These are phyloP conservation scores for Melanogrammus aeglefinus DNA, from an alignment of 2,797 vertebrate genomes.

Conservation along the genomic window DNA sequence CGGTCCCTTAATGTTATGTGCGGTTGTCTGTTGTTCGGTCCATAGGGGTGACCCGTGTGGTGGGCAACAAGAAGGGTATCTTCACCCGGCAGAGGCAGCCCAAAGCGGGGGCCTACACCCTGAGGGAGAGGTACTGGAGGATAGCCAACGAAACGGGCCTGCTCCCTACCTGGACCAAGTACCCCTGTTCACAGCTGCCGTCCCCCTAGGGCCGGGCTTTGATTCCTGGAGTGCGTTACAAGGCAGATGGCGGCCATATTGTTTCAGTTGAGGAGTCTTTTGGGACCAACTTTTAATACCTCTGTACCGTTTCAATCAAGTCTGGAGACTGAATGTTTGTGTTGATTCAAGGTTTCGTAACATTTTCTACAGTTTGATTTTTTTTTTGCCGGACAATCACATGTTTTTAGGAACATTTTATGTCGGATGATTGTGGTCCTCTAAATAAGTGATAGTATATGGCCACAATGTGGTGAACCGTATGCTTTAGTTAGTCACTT, in stretches of 20 bases:
- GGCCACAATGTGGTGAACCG: not conserved
- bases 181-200: slow-evolving; percentile 63
- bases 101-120: slow-evolving; percentile 85
- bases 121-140: slow-evolving; percentile 91
- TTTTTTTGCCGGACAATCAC: too few relatives aligned
- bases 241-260: not conserved
- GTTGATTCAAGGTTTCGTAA: not conserved
- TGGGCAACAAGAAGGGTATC: slow-evolving; percentile 94
- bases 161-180: slow-evolving; percentile 64
- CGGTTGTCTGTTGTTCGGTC: slow-evolving; percentile 12
- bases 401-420: not conserved
- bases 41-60: slow-evolving; percentile 75
- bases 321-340: too few relatives aligned
- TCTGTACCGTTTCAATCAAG: too few relatives aligned
- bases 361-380: too few relatives aligned
- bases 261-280: not conserved
- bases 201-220: not conserved
- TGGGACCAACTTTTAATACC: not conserved
- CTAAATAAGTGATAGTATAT: not conserved
- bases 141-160: slow-evolving; percentile 84
- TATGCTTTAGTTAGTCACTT: not conserved
- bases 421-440: not conserved
- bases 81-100: slow-evolving; percentile 94
- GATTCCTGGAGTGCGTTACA: not conserved
- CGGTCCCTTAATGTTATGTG: not conserved